A percentile compares a stretch with the other conserved stretches of the same genome.
Conservation (phyloP, 2,113 vertebrate species). For the Paraplagusia blochii region DNA sequence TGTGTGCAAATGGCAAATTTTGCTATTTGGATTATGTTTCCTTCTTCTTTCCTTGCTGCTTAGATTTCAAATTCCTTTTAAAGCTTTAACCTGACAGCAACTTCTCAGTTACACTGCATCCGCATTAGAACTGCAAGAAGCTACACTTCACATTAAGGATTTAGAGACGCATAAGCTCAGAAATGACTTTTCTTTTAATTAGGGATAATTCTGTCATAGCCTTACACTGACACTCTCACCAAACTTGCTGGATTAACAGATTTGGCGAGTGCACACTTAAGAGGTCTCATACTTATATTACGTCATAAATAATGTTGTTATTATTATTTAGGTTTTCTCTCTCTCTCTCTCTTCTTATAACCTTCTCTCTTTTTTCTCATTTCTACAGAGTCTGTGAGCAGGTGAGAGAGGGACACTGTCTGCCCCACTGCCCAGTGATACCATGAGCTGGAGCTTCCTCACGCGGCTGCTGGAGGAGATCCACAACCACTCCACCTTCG, state of each 20-base stretch:
- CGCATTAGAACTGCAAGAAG: slow-evolving; percentile 19
- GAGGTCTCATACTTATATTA: too few species aligned
- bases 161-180: slow-evolving; percentile 15
- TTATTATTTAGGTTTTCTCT: not conserved
- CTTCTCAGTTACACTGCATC: slow-evolving; percentile 37
- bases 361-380: slow-evolving; percentile 3
- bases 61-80: slow-evolving; percentile 54
- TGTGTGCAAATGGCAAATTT: slow-evolving; percentile 59
- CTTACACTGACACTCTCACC: slow-evolving; percentile 14
- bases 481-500: slow-evolving; percentile 98
- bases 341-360: accelerated
- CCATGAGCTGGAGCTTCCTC: slow-evolving; percentile 99
- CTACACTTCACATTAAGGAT: slow-evolving; percentile 38
- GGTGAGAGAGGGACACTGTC: slow-evolving; percentile 78
- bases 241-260: slow-evolving; percentile 18
- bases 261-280: not conserved
- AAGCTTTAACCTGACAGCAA: slow-evolving; percentile 47
- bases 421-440: slow-evolving; percentile 79
- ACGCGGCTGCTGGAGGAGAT: slow-evolving; percentile 98
- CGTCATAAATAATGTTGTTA: too few species aligned
- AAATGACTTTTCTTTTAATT: slow-evolving; percentile 45
- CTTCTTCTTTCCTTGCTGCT: slow-evolving; percentile 48
- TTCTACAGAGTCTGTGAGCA: slow-evolving; percentile 77
- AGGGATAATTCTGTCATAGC: slow-evolving; percentile 32
- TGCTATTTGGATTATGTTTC: slow-evolving; percentile 67